Conservation (phyloP, 2,113 vertebrate species). For the Pseudonaja textilis region DNA sequence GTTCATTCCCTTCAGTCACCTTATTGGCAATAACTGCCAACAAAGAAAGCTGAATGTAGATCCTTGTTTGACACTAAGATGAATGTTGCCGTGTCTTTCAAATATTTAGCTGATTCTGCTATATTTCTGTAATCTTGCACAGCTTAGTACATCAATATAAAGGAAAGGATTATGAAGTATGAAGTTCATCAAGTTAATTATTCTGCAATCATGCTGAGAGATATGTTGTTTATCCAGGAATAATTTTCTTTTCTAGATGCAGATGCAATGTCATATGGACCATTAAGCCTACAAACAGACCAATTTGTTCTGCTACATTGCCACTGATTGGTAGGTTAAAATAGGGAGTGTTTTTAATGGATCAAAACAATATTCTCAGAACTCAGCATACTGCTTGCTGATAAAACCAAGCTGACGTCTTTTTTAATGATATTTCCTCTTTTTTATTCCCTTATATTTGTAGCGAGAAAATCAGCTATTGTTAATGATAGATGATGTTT, state of each 20-base stretch:
- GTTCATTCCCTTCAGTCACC: not conserved
- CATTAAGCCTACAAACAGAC: not conserved
- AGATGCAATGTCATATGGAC: not conserved
- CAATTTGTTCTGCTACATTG: not conserved
- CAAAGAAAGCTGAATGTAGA: not conserved
- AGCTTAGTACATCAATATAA: not conserved
- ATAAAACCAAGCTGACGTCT: not conserved
- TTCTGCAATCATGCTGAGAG: not conserved
- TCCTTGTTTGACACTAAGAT: not conserved
- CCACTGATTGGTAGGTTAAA: not conserved
- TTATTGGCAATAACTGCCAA: not conserved
- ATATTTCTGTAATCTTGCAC: not conserved
- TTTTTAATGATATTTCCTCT: not conserved
- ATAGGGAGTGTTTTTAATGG: not conserved
- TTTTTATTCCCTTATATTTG: not conserved
- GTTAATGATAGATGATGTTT: not conserved
- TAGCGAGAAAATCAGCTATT: not conserved
- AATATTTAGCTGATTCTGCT: not conserved
- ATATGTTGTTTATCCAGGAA: not conserved
- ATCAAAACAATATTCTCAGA: not conserved
- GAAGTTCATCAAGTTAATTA: not conserved
- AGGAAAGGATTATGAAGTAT: not conserved
- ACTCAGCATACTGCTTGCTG: not conserved
- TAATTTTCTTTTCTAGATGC: not conserved
- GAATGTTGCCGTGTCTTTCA: not conserved